Percentiles rank a stretch among this genome's conserved stretches.
Conservation (phyloP, 1,140 invertebrate genomes). For the Drosophila subpulchrella region DNA sequence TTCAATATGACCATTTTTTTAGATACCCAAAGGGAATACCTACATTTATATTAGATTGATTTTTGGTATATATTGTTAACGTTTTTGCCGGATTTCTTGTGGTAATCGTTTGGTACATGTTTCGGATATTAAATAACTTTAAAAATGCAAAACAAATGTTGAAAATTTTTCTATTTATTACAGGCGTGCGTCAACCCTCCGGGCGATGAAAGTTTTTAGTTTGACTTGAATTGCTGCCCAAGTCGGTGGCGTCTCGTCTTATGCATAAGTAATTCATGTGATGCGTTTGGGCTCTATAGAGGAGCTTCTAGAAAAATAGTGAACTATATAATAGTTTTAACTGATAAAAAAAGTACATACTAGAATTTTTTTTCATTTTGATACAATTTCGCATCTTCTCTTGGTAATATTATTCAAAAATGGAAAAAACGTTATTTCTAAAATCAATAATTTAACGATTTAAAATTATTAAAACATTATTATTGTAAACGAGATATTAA, state of each 20-base stretch:
- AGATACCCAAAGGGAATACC: not conserved
- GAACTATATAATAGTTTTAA: too few relatives aligned
- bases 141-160: constrained; percentile 51
- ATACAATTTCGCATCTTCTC: too few relatives aligned
- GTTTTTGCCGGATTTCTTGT: constrained; percentile 12
- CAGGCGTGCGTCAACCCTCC: constrained; percentile 20
- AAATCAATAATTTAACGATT: too few relatives aligned
- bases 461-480: too few relatives aligned
- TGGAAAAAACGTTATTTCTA: too few relatives aligned
- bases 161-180: constrained; percentile 60
- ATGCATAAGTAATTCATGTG: constrained; percentile 53
- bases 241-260: constrained; percentile 15
- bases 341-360: too few relatives aligned
- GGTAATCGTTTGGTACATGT: constrained; percentile 46
- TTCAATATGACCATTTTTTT: not conserved
- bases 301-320: not conserved
- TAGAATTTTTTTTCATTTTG: too few relatives aligned
- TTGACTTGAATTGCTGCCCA: constrained; percentile 38
- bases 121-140: constrained; percentile 58
- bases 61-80: not conserved
- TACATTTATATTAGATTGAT: too few relatives aligned
- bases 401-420: too few relatives aligned
- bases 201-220: constrained; percentile 69
- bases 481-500: too few relatives aligned
- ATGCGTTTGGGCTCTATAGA: not conserved